Base-by-base conservation (phyloP, 2,113 vertebrate species). In the Lycaon pictus region DNA sequence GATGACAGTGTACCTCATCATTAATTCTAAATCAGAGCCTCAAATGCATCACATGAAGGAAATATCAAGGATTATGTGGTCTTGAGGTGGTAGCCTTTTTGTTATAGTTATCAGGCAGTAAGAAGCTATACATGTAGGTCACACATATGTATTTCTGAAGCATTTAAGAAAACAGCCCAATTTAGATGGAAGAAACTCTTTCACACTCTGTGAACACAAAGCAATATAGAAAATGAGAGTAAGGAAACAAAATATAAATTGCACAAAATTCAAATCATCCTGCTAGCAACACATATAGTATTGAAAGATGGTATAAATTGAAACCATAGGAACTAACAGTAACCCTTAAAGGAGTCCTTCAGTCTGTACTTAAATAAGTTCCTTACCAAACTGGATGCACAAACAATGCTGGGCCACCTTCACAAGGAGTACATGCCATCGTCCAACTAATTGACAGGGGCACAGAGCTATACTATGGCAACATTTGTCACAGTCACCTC, bases 301-400 rank as follows among this genome's bases (percentile, higher is more conserved):
- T 71, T 58, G 67, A 83, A 93, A 93, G n/a, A 60, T 43, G 17
- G 17, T 77, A 51, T 35, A 89, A 69, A 88, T 58, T 48, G 32
- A 91, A 95, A 67, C 16, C 51, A 27, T 23, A 87, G 79, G 53
- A 43, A 69, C 0, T 5, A 65, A 23, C 2, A 77, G 53, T 16
- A 90, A 29, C 35, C 96, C 77, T 95, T 79, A 90, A 82, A 95
- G 37, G 32, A 85, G 5, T 71, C n/a, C 22, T 96, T 93, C 3
- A 53, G 58, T 65, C 71, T 43, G 16, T 88, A 8, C 74, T 81
- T 48, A 10, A 55, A n/a, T 53, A 77, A 77, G 19, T n/a, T 19
- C 17, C 51, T 17, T 79, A 37, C 48, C 3, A 48, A 55, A 1
- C 63, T 62, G 56, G 27, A 19, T n/a, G 20, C 20, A 19, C 11